Evolutionary conservation across 2,888 invertebrate species (phyloP), one percentile per base, ranked within the genome.

Genomic region (Rhorus exstirpatorius): DNA sequence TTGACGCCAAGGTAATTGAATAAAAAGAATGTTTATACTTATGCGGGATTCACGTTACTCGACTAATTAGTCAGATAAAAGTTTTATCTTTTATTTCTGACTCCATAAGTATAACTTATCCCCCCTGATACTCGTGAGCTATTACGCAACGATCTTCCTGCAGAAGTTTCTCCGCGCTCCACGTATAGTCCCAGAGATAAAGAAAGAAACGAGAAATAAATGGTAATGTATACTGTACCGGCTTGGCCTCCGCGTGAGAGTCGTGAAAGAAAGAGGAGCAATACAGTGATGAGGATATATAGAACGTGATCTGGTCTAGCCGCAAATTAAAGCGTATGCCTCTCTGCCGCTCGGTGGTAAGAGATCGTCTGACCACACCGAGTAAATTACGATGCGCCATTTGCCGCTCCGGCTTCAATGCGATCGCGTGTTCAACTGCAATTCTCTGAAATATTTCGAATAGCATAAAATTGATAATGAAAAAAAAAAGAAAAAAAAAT

Each of bases 301-400:
- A n/a, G 38, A 68, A 68, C 71, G 67, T 35, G 60, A 76, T 76
- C 76, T 58, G 46, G 67, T 76, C 76, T 67, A 76, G 76, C 58
- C 76, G 67, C 76, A 67, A 76, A 67, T 76, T 76, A 68, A 76
- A 60, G 58, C 67, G 41, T 76, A n/a, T n/a, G n/a, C n/a, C n/a
- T n/a, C n/a, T n/a, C 35, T 76, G 67, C 67, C n/a, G 58, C 67
- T 67, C 17, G 24, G 53, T 70, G 46, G 26, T 68, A 76, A 67
- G 75, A 63, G 46, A 76, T 38, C 67, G 67, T 24, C 21, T 46
- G 67, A 68, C 67, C 67, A 67, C 58, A 60, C 67, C 60, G 67
- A 76, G 76, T 49, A 76, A 76, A 76, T 76, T 67, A 68, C 76
- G 38, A 76, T 44, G 58, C 49, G 67, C 58, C 44, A 24, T 76